Evolutionary conservation across 64 coral and sea anemone species (phyloP), one percentile per base, ranked within the genome.

Genomic region (Exaiptasia diaphana): DNA sequence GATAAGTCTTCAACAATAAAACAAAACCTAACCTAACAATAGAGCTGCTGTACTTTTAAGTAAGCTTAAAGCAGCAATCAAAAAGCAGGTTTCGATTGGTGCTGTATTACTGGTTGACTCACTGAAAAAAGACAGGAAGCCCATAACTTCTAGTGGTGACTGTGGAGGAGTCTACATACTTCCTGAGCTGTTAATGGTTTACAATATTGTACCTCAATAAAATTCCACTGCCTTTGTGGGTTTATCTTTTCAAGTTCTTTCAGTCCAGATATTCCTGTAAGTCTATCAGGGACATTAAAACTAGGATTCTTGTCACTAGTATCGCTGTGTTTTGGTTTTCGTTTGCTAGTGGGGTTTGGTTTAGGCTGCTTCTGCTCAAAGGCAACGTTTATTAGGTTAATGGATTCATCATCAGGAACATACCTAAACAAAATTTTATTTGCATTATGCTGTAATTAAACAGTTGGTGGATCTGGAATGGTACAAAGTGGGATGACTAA

Each of bases 201-300:
- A n/a, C n/a, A n/a, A n/a, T n/a, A n/a, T n/a, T n/a, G n/a, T n/a
- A 99, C 95, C 90, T 99, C 89, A 38, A 99, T 83, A 72, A 99
- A 99, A 53, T 99, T 99, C 95, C 89, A 99, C 46, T 52, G 64
- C 38, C 95, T 56, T n/a, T 74, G 17, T 55, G 95, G 95, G 53
- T 91, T 93, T 4, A 93, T 48, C 10, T 14, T 13, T 5, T 13
- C n/a, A 21, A 99, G 57, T 68, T 99, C 95, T 30, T 74, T 55
- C n/a, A 93, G 50, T 25, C 95, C 95, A 24, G 79, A 65, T 50
- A 27, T 83, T 63, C 95, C 95, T 58, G 95, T 92, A 27, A 99
- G 26, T 36, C 95, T 79, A 37, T 99, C 95, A 15, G 95, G 95
- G 9, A 92, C 95, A 42, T 84, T 33, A 34, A 99, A 99, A 17